phyloP scores from a whole-genome alignment of 2,113 vertebrate genomes.

The Elaphurus davidianus region DNA sequence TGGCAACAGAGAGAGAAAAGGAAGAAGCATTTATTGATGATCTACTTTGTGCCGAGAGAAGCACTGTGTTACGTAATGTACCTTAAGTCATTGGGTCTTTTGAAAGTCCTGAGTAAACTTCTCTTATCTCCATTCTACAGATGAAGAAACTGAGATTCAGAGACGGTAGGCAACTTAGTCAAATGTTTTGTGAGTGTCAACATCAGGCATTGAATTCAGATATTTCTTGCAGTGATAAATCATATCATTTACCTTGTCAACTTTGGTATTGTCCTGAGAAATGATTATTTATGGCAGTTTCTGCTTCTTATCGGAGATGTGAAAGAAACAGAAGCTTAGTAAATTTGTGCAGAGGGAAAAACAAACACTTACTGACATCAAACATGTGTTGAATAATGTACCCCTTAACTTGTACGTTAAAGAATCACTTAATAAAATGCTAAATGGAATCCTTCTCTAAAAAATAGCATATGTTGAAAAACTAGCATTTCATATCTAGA shows the following conservation, averaged over 20 bases:
- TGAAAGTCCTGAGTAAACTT: background rate
- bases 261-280: conserved; percentile 10
- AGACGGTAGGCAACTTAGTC: background rate
- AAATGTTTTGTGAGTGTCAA: background rate
- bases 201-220: background rate
- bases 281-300: background rate
- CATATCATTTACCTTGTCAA: background rate
- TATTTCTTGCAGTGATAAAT: background rate
- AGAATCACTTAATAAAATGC: background rate
- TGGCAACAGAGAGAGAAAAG: background rate
- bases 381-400: background rate
- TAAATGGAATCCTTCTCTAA: background rate
- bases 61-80: background rate
- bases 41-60: background rate
- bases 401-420: background rate
- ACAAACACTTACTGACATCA: background rate
- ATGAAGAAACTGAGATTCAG: background rate
- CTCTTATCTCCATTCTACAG: background rate
- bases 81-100: background rate
- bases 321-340: background rate
- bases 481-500: background rate
- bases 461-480: background rate
- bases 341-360: background rate
- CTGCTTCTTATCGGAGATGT: background rate
- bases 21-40: background rate